Conservation (phyloP, 2,113 vertebrate genomes). For the Cynopterus brachyotis region DNA sequence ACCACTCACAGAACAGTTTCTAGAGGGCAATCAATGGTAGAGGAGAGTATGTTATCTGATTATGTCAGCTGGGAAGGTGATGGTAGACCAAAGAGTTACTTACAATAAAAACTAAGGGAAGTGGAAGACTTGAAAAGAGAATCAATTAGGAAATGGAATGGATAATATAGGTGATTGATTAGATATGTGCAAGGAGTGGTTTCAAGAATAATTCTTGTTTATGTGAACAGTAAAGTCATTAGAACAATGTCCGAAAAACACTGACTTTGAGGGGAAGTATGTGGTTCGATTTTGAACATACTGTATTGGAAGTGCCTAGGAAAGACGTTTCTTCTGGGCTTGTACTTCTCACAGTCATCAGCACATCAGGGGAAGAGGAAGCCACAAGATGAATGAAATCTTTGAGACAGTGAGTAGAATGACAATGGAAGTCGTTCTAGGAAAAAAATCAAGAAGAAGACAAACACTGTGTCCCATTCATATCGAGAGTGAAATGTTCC, state of each 20-base stretch:
- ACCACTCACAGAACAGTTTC: neutral
- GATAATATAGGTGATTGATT: neutral
- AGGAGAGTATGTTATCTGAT: neutral
- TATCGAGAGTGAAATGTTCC: neutral
- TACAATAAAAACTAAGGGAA: neutral
- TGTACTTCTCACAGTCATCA: neutral
- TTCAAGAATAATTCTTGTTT: neutral
- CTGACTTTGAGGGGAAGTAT: rapidly evolving
- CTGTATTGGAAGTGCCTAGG: neutral
- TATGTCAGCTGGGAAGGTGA: neutral
- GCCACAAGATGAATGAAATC: neutral
- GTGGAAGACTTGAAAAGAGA: neutral
- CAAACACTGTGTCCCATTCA: neutral
- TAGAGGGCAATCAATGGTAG: neutral
- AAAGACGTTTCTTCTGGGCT: neutral
- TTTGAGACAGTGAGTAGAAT: neutral
- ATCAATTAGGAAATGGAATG: neutral
- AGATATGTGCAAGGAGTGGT: neutral
- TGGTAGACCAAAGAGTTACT: no score
- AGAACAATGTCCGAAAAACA: neutral
- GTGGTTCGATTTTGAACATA: neutral
- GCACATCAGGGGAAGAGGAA: neutral
- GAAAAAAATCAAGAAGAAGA: neutral
- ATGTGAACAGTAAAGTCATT: neutral
- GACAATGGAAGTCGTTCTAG: neutral